A percentile compares a stretch with the other conserved stretches of the same genome.
Evolutionary conservation across 2,113 vertebrate species (phyloP).

Genomic region (Columbina picui): DNA sequence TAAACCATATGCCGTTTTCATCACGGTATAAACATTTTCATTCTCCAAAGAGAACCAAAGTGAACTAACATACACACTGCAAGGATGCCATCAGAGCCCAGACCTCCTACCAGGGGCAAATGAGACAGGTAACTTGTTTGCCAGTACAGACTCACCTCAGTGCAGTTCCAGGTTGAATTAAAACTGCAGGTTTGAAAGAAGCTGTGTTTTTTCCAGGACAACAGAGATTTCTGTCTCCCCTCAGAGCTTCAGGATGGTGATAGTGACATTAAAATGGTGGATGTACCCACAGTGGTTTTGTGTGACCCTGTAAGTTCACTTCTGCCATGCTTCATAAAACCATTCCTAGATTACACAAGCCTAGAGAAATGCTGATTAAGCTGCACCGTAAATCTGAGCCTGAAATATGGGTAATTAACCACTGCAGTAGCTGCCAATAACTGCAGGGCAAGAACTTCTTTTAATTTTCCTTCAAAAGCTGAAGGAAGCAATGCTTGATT

Average conservation of each 20-base stretch:
- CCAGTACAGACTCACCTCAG: background rate
- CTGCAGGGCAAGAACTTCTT: conserved; percentile 16
- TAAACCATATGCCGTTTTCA: background rate
- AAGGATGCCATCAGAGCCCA: background rate
- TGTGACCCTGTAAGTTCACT: background rate
- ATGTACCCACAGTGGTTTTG: background rate
- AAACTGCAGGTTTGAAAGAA: background rate
- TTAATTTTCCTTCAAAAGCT: conserved; percentile 35
- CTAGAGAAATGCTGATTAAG: conserved; percentile 31
- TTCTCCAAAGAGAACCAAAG: background rate
- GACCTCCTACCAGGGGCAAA: background rate
- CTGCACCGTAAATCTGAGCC: background rate
- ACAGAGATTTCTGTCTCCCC: background rate
- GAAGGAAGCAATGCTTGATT: background rate
- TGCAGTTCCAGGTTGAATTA: background rate
- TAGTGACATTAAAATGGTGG: background rate
- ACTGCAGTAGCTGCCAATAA: conserved; percentile 18
- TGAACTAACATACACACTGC: background rate
- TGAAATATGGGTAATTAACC: conserved; percentile 37
- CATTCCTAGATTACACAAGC: conserved; percentile 35
- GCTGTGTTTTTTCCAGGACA: background rate
- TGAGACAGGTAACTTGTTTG: background rate
- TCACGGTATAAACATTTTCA: background rate
- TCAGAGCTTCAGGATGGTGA: background rate
- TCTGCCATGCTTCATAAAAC: background rate